phyloP scores from a whole-genome alignment of 2,113 vertebrate genomes.

The Hiodon tergisus region DNA sequence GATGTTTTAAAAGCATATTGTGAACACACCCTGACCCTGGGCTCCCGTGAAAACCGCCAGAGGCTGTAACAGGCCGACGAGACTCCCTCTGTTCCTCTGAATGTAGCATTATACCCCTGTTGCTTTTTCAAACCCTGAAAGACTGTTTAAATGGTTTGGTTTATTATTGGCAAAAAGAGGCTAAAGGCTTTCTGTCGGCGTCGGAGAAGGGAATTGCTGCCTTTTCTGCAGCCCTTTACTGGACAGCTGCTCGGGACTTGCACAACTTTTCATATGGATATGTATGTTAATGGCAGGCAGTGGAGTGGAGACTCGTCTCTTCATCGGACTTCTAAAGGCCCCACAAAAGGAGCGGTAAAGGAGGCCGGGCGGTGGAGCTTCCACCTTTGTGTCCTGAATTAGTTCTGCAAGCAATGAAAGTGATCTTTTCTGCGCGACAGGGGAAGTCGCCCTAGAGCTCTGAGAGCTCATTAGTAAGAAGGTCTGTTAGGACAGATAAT shows the following conservation, averaged over 20 bases:
- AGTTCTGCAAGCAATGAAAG: conserved; percentile 99
- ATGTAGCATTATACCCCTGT: conserved; percentile 84
- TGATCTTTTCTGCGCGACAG: conserved; percentile 99
- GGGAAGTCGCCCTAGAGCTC: conserved; percentile 99
- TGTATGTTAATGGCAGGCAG: conserved; percentile 99
- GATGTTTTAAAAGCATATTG: conserved; percentile 33
- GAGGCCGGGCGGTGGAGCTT: conserved; percentile 95
- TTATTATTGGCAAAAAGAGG: conserved; percentile 95
- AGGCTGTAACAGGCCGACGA: conserved; percentile 77
- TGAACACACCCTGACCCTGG: conserved; percentile 32
- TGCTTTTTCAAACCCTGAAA: conserved; percentile 82
- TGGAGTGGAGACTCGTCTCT: conserved; percentile 95
- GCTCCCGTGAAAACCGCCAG: conserved; percentile 69
- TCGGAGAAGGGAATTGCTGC: conserved; percentile 77
- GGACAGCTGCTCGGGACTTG: conserved; percentile 98
- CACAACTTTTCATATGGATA: conserved; percentile 99
- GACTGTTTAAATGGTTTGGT: conserved; percentile 98
- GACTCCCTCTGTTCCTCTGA: conserved; percentile 70
- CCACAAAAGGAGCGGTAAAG: conserved; percentile 99
- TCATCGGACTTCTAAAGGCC: conserved; percentile 96
- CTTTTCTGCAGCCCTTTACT: conserved; percentile 76
- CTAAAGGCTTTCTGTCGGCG: conserved; percentile 97
- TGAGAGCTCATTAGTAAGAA: conserved; percentile 99
- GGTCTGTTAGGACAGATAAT: conserved; percentile 98
- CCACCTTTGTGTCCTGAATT: conserved; percentile 99